These are phyloP conservation scores for Chloebia gouldiae DNA, from an alignment of 2,113 vertebrate genomes.

Conservation along the genomic window DNA sequence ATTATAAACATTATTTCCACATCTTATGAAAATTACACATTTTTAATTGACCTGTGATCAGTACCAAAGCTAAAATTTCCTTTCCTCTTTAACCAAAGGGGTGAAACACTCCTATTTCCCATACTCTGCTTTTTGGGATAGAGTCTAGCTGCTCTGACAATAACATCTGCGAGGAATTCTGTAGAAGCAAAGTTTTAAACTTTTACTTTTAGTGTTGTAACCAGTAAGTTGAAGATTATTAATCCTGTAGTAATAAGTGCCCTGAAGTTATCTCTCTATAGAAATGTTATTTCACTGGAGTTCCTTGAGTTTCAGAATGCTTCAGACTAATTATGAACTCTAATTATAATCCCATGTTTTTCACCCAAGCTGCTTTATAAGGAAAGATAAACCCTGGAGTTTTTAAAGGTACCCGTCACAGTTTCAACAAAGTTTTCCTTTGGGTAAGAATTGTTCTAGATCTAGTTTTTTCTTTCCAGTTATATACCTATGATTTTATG, in stretches of 20 bases:
- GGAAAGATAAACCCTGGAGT: neutral
- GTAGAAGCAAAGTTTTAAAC: neutral
- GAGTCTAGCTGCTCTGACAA: neutral
- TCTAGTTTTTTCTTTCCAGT: neutral
- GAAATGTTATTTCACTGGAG: neutral
- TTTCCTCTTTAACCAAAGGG: neutral
- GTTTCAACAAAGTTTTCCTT: neutral
- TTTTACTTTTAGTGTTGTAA: neutral
- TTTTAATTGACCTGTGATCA: neutral
- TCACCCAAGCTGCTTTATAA: neutral
- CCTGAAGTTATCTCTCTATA: neutral
- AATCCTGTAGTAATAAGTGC: neutral
- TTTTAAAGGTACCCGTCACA: neutral
- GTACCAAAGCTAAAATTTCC: neutral
- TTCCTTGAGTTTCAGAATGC: neutral
- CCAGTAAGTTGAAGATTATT: neutral
- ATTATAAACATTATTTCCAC: neutral
- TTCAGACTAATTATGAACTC: neutral
- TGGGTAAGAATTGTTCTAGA: neutral
- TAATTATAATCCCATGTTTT: neutral
- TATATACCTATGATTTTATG: neutral
- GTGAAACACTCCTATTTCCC: neutral
- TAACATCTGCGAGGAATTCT: accelerated
- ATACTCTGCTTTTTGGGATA: neutral
- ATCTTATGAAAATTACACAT: neutral